Evolutionary conservation across 2,888 invertebrate genomes (phyloP).

Genomic region (Lordiphosa fenestrarum): DNA sequence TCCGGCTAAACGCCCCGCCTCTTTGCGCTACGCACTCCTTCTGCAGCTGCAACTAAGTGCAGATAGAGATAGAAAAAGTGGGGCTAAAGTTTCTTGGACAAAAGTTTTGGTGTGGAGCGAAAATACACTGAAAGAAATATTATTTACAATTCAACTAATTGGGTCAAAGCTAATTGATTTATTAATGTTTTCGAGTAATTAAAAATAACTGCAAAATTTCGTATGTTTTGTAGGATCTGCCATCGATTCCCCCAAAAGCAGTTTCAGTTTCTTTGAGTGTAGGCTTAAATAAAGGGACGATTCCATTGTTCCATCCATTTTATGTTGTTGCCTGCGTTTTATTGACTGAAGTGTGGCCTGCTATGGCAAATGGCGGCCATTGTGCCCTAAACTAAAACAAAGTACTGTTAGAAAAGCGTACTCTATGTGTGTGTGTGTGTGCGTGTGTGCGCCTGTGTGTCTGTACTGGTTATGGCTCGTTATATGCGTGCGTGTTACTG

Average conservation of each 20-base stretch:
- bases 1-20: constrained; percentile 22
- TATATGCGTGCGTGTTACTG: constrained; percentile 71
- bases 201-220: no score
- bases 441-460: constrained; percentile 18
- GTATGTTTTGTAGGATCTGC: no score
- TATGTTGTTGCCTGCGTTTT: constrained; percentile 72
- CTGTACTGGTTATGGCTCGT: constrained; percentile 64
- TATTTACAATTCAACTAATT: background rate
- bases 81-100: constrained; percentile 53
- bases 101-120: constrained; percentile 39
- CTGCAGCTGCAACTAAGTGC: constrained; percentile 62
- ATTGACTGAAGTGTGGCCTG: constrained; percentile 58
- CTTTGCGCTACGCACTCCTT: background rate
- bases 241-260: no score
- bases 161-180: no score
- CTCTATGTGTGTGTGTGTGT: constrained; percentile 24
- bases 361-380: constrained; percentile 51
- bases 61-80: constrained; percentile 28
- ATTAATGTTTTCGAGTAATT: no score
- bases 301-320: constrained; percentile 61
- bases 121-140: constrained; percentile 1
- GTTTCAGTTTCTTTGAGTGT: constrained; percentile 8
- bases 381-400: constrained; percentile 71
- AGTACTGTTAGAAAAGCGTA: constrained; percentile 63
- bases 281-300: constrained; percentile 28